Base-by-base conservation (phyloP, 2,888 invertebrate species). In the Cremastobaeus sp. region DNA sequence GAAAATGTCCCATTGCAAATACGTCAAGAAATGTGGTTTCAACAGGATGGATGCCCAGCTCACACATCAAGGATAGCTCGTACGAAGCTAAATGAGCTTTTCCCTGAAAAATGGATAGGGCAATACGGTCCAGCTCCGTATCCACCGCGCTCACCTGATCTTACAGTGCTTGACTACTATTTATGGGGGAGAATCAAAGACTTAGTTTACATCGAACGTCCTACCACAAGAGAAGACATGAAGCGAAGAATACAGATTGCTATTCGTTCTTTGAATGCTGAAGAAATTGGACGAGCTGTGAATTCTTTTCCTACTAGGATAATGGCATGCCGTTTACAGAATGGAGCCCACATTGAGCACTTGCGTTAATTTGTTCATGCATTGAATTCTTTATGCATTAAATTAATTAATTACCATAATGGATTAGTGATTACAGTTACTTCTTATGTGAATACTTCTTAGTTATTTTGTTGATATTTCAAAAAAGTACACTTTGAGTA, bases 11-110 rank as follows among this genome's bases (percentile, higher is more conserved):
- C 25, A 25, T 25, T 25, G 25, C 25, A 8, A 25, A 5, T 5
- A 3, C 25, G 25, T 5, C 4, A 5, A 5, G 25, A 25, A 5
- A 25, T 25, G 25, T 25, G 25, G 25, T 25, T 25, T 25, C 8
- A 25, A 25, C 25, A 25, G 8, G 25, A 8, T 25, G 25, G 25
- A 5, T 25, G 25, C 8, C 25, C 25, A 25, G 65, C 79, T 12
- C 80, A 80, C 65, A 79, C 73, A 37, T 69, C 76, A 65, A 35
- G 52, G 43, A 50, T 69, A 68, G 77, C 73, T 18, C 76, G 78
- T 62, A 41, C 45, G 35, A 32, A 37, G 20, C 28, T 77, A 3
- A 65, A 75, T 35, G 15, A 21, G 20, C 35, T 21, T 17, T 74
- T 66, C 57, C 55, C 68, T 28, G 17, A 60, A 9, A 55, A 60